Evolutionary conservation across 2,113 vertebrate genomes (phyloP).

Genomic region (Rissa tridactyla): DNA sequence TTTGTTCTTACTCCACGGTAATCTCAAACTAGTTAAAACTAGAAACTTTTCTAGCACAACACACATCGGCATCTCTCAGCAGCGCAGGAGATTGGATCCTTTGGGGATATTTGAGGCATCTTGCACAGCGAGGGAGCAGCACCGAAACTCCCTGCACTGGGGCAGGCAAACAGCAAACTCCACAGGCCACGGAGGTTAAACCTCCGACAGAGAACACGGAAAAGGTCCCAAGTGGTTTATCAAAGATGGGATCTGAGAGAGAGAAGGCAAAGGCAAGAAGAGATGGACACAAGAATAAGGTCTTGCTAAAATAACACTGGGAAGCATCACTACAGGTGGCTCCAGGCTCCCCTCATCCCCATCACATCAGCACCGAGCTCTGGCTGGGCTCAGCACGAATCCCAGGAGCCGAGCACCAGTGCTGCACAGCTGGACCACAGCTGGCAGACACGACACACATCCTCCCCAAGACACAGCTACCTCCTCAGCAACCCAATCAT

Average conservation of each 20-base stretch:
- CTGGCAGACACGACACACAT: not conserved
- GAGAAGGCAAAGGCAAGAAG: not conserved
- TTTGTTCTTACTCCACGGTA: not conserved
- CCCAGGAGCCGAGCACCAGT: not conserved
- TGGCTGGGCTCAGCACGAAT: not conserved
- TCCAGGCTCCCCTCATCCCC: not conserved
- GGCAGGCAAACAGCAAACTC: not conserved
- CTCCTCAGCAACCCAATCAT: not conserved
- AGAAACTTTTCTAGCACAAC: not conserved
- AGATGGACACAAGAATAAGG: rapidly evolving
- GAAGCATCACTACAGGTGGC: not conserved
- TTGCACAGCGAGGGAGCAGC: not conserved
- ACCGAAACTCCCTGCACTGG: too few species aligned
- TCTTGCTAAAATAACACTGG: not conserved
- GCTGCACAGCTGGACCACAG: not conserved
- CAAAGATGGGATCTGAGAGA: not conserved
- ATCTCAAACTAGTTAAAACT: not conserved
- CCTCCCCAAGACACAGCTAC: not conserved
- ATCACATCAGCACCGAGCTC: not conserved
- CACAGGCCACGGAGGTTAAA: not conserved
- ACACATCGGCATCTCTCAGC: not conserved
- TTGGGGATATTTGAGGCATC: not conserved
- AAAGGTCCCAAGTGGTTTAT: rapidly evolving
- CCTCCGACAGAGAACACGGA: too few species aligned
- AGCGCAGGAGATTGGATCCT: not conserved